Conservation (phyloP, 2,888 invertebrate species). For the Mythimna lalbum region DNA sequence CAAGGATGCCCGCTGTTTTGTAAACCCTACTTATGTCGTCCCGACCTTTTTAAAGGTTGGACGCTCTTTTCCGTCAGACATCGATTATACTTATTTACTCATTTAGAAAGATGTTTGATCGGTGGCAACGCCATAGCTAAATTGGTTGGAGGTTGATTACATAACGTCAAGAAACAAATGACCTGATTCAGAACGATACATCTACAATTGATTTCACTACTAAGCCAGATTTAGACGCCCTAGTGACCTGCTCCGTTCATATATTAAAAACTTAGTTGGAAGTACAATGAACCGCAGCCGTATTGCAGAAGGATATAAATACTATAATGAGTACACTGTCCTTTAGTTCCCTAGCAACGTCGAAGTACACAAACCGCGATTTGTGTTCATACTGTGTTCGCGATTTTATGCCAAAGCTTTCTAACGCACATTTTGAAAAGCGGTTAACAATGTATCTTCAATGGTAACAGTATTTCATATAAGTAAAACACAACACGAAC, state of each 20-base stretch:
- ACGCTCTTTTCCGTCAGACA: slow-evolving; percentile 27
- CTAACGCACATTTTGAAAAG: not conserved
- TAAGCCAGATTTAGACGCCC: slow-evolving; percentile 23
- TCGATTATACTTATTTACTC: slow-evolving; percentile 18
- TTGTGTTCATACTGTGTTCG: slow-evolving; percentile 20
- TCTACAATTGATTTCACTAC: slow-evolving; percentile 29
- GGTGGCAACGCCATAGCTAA: not conserved
- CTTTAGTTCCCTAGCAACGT: slow-evolving; percentile 65
- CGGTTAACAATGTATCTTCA: slow-evolving; percentile 11
- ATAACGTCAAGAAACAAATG: not conserved
- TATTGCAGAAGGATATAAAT: slow-evolving; percentile 54
- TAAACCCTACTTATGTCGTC: slow-evolving; percentile 33
- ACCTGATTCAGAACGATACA: not conserved
- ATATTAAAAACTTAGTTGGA: slow-evolving; percentile 34
- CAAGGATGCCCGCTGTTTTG: slow-evolving; percentile 21
- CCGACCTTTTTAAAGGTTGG: slow-evolving; percentile 54
- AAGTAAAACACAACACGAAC: slow-evolving; percentile 25
- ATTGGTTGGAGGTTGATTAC: not conserved
- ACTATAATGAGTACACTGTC: slow-evolving; percentile 55
- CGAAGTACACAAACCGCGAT: slow-evolving; percentile 60
- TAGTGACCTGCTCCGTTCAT: slow-evolving; percentile 31
- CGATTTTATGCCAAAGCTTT: slow-evolving; percentile 21
- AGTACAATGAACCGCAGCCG: slow-evolving; percentile 34
- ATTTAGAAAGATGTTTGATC: not conserved
- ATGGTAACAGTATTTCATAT: slow-evolving; percentile 15